Evolutionary conservation across 2,888 invertebrate species (phyloP), one percentile per base, ranked within the genome.

Genomic region (Autographa pulchrina): DNA sequence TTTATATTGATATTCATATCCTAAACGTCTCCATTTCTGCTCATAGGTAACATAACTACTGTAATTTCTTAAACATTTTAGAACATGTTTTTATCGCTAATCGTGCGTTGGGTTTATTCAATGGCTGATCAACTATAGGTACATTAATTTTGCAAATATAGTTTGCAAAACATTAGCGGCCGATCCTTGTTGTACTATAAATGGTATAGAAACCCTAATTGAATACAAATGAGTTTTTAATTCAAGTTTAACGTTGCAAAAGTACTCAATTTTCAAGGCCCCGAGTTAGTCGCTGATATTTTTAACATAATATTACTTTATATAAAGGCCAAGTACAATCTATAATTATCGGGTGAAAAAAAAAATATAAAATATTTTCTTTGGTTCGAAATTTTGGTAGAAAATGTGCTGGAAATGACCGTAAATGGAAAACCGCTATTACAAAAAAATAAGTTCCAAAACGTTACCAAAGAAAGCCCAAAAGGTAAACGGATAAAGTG

Each of bases 161-260:
- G 54, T 56, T 25, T 1, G 20, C 25, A 13, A 20, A 56, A 20
- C 20, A 25, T 56, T 56, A 25, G 54, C 54, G 54, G 25, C 5
- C 32, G 32, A 16, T 13, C 18, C 48, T n/a, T n/a, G 48, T 48
- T n/a, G 48, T 48, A n/a, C 48, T 48, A 48, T n/a, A 16, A 65
- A 43, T 48, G 18, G 54, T 54, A 43, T n/a, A 4, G 54, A 59
- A 9, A 41, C 65, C 43, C 0, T 67, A 69, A 70, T 73, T 14
- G 73, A 60, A 73, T 70, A 68, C 73, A 64, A 70, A 81, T 74
- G 70, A 59, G 78, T 67, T 77, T 69, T 77, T 77, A 77, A 78
- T 69, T 70, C 56, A 65, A 76, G 59, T 71, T 77, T 56, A 13
- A 72, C 70, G 60, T 56, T 62, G 68, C 64, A 66, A 66, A 72